These are phyloP conservation scores for Drosophila baimaii DNA, from an alignment of 1,140 invertebrate species.

Conservation along the genomic window DNA sequence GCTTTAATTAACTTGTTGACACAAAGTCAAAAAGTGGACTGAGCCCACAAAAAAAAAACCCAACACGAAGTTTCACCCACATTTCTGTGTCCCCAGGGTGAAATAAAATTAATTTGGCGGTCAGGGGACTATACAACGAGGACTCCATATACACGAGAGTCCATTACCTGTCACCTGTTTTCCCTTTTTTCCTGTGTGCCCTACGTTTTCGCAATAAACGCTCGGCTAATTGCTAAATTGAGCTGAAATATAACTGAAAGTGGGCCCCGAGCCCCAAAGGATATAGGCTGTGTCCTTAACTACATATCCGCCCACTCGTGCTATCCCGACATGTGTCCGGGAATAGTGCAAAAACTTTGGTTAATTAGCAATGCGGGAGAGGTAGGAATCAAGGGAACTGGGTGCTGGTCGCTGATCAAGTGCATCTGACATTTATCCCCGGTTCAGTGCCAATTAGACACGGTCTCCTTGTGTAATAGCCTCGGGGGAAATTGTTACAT, in stretches of 20 bases:
- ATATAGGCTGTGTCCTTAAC: slow-evolving; percentile 4
- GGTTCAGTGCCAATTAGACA: slow-evolving; percentile 26
- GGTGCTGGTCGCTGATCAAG: slow-evolving; percentile 1
- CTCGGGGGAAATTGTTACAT: slow-evolving; percentile 1
- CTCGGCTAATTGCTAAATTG: slow-evolving; percentile 57
- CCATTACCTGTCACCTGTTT: slow-evolving; percentile 57
- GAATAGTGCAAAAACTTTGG: slow-evolving; percentile 53
- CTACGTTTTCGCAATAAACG: slow-evolving; percentile 42
- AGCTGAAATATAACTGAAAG: slow-evolving; percentile 44
- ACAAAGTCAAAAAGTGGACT: slow-evolving; percentile 47
- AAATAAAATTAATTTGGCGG: slow-evolving; percentile 71
- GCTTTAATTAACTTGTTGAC: slow-evolving; percentile 82
- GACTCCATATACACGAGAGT: slow-evolving; percentile 11
- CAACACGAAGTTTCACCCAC: slow-evolving; percentile 22
- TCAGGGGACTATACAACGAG: slow-evolving; percentile 2
- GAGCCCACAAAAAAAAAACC: slow-evolving; percentile 20
- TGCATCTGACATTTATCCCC: slow-evolving; percentile 37
- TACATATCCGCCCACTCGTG: slow-evolving; percentile 2
- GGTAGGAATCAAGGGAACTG: slow-evolving; percentile 3
- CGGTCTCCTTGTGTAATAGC: slow-evolving; percentile 22
- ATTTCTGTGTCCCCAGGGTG: slow-evolving; percentile 55
- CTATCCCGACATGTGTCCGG: slow-evolving; percentile 13
- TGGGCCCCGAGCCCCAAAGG: background rate
- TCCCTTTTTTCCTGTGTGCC: slow-evolving; percentile 20
- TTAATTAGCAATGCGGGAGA: slow-evolving; percentile 57